Evolutionary conservation across 2,797 vertebrate genomes (phyloP).

Genomic region (Ciconia nigra): DNA sequence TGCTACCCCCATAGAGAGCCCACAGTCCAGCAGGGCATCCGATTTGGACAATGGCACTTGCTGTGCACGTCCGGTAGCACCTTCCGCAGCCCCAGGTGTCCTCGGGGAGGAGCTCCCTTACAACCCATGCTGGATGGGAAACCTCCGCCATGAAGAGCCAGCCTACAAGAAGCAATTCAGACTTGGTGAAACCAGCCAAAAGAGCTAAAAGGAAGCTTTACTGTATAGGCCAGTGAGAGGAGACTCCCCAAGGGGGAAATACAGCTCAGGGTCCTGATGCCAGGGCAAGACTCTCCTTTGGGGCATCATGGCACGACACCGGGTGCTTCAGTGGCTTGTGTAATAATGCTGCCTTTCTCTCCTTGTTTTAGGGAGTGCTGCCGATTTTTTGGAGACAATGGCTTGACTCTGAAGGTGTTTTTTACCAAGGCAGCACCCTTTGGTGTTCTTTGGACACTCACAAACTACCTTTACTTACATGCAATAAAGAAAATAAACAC

Average conservation of each 20-base stretch:
- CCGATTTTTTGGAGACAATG: constrained; percentile 93
- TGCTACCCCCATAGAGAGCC: neutral
- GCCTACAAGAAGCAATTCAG: neutral
- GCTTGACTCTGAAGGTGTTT: constrained; percentile 92
- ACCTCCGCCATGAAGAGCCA: neutral
- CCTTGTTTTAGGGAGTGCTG: constrained; percentile 90
- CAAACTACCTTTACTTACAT: constrained; percentile 98
- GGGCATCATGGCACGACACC: neutral
- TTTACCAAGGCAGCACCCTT: constrained; percentile 94
- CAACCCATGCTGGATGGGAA: neutral
- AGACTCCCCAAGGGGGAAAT: neutral
- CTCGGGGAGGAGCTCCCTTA: neutral
- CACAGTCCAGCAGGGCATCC: accelerated
- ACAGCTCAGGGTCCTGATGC: neutral
- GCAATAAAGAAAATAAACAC: constrained; percentile 98
- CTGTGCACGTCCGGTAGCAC: neutral
- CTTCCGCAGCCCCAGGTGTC: neutral
- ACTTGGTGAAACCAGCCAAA: neutral
- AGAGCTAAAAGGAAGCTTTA: neutral
- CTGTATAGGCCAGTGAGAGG: neutral
- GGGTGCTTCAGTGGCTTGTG: neutral
- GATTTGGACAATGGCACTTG: accelerated
- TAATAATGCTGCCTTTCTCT: constrained; percentile 70
- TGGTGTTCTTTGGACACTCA: constrained; percentile 96
- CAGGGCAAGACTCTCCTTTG: neutral